Conservation (phyloP, 1,140 invertebrate genomes). For the Mylabris phalerata region DNA sequence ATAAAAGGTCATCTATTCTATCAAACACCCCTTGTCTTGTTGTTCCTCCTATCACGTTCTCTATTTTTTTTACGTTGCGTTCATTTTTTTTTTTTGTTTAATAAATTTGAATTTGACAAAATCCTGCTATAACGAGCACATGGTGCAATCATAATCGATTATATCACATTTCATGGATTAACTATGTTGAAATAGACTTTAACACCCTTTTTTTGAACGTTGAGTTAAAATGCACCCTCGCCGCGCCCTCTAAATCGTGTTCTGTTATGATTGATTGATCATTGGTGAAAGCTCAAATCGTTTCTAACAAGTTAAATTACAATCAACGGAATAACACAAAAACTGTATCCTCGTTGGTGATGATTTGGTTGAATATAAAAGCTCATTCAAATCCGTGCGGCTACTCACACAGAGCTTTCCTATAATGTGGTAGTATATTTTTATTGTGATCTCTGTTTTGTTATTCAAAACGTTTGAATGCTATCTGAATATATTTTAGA, state of each 20-base stretch:
- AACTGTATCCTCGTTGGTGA: conserved; percentile 14
- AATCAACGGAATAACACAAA: conserved; percentile 1
- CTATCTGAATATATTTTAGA: conserved; percentile 30
- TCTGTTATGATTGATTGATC: conserved; percentile 20
- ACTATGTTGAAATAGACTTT: conserved; percentile 11
- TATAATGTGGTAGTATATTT: conserved; percentile 29
- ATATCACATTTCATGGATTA: conserved; percentile 23
- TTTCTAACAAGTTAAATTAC: not conserved
- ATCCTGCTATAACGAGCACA: not conserved
- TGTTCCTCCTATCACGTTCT: not conserved
- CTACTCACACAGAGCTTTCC: conserved; percentile 15
- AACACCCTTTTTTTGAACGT: conserved; percentile 17
- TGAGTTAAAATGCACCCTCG: conserved; percentile 20
- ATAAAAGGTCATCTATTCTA: conserved; percentile 21
- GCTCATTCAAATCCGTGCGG: conserved; percentile 8
- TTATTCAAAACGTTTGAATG: conserved; percentile 27
- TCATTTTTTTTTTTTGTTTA: not conserved
- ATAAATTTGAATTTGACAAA: not conserved
- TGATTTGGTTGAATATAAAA: conserved; percentile 10
- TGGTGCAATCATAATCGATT: conserved; percentile 21
- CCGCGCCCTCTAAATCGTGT: conserved; percentile 9
- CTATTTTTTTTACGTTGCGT: not conserved
- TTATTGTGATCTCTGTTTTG: conserved; percentile 28
- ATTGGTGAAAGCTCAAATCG: not conserved
- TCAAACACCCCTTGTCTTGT: not conserved